A percentile compares a stretch with the other conserved stretches of the same genome.
Evolutionary conservation across 2,113 vertebrate species (phyloP).

Genomic region (Pedionomus torquatus): DNA sequence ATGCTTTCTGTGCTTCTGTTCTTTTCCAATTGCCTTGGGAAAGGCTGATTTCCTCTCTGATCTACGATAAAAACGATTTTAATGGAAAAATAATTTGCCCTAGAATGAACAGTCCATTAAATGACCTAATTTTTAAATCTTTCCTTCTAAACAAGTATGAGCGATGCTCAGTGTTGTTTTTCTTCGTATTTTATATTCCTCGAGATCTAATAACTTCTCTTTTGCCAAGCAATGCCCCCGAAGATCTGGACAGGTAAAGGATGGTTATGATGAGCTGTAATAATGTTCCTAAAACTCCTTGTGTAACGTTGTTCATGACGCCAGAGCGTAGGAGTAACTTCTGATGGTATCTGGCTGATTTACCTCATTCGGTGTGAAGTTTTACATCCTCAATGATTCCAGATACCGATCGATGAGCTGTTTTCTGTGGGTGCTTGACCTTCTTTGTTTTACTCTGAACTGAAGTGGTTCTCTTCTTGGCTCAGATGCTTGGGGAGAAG

Average conservation of each 20-base stretch:
- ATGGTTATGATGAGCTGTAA: neutral
- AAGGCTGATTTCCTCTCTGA: neutral
- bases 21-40: neutral
- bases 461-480: neutral
- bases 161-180: neutral
- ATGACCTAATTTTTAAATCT: neutral
- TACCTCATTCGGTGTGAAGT: neutral
- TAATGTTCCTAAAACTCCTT: neutral
- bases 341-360: neutral
- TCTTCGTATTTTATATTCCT: neutral
- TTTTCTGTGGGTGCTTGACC: neutral
- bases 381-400: neutral
- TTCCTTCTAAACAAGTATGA: neutral
- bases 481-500: neutral
- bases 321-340: neutral
- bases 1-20: neutral
- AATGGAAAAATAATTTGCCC: neutral
- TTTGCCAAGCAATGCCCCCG: neutral
- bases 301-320: neutral
- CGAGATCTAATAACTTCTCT: neutral
- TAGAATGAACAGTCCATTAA: neutral
- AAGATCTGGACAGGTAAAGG: neutral
- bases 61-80: neutral
- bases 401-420: rapidly evolving
- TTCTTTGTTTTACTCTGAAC: neutral